phyloP scores from a whole-genome alignment of 2,888 invertebrate genomes.

The Drosophila phalerata region DNA sequence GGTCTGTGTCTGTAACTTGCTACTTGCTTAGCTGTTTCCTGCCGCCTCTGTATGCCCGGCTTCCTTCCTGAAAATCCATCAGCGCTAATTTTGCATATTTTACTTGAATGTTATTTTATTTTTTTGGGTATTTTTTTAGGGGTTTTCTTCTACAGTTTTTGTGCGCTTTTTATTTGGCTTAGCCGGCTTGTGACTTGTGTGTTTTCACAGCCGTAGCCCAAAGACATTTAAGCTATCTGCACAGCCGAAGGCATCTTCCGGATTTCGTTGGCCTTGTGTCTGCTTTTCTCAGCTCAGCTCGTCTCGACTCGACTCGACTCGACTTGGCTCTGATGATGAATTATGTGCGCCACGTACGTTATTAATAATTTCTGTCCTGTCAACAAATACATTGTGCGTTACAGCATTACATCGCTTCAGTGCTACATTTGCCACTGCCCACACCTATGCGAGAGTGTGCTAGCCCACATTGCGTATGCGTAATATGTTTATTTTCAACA shows the following conservation, averaged over 20 bases:
- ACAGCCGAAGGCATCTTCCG: conserved; percentile 18
- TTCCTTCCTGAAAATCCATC: conserved; percentile 81
- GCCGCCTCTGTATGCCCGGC: conserved; percentile 61
- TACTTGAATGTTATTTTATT: conserved; percentile 56
- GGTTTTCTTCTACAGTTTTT: conserved; percentile 31
- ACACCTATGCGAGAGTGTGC: conserved; percentile 6
- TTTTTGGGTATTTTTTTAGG: conserved; percentile 4
- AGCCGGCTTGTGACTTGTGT: conserved; percentile 74
- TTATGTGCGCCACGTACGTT: conserved; percentile 81
- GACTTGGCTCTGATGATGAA: conserved; percentile 67
- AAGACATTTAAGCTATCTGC: conserved; percentile 60
- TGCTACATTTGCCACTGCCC: conserved; percentile 36
- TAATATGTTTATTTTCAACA: conserved; percentile 69
- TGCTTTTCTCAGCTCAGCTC: conserved; percentile 1
- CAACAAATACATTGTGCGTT: conserved; percentile 76
- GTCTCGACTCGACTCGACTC: neutral
- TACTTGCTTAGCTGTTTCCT: conserved; percentile 78
- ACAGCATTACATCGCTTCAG: conserved; percentile 18
- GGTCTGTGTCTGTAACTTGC: conserved; percentile 57
- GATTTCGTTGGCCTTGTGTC: conserved; percentile 15
- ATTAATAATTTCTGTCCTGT: conserved; percentile 84
- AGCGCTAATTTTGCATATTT: conserved; percentile 82
- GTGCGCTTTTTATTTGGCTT: conserved; percentile 70
- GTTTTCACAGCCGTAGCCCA: conserved; percentile 52
- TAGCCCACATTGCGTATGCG: conserved; percentile 71